phyloP scores from a whole-genome alignment of 2,797 vertebrate species.

The Cyprinella venusta region DNA sequence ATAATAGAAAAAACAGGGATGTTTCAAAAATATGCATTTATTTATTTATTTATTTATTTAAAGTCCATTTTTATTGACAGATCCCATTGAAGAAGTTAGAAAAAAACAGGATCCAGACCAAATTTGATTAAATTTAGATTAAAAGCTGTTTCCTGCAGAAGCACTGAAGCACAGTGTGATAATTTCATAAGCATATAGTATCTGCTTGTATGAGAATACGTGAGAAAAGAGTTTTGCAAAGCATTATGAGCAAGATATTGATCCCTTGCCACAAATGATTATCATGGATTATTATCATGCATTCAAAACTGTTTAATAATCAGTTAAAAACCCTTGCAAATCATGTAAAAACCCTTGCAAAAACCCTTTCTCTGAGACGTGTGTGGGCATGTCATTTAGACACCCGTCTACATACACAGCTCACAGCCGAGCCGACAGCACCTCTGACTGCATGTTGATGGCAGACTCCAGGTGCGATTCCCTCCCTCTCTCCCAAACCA shows the following conservation, averaged over 20 bases:
- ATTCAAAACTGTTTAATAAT: not conserved
- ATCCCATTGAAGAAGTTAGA: not conserved
- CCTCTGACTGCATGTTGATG: constrained; percentile 33
- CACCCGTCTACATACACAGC: constrained; percentile 23
- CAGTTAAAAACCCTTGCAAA: not conserved
- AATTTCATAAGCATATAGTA: not conserved
- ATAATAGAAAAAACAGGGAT: too few species aligned
- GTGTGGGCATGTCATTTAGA: constrained; percentile 17
- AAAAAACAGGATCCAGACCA: not conserved
- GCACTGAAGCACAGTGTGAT: not conserved
- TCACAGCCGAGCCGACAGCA: constrained; percentile 8
- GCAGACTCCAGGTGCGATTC: constrained; percentile 38
- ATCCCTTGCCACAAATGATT: not conserved
- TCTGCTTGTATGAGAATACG: not conserved
- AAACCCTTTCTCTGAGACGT: not conserved
- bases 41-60: not conserved
- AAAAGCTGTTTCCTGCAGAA: not conserved
- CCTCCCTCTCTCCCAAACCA: constrained; percentile 24
- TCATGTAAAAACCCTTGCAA: not conserved
- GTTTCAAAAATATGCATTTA: too few species aligned
- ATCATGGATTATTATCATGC: too few species aligned
- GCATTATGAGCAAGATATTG: not conserved
- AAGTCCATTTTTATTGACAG: not conserved
- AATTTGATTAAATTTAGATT: not conserved
- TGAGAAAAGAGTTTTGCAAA: not conserved